A percentile compares a stretch with the other conserved stretches of the same genome.
These are phyloP conservation scores for Paraescarpia echinospica DNA, from an alignment of 1,140 invertebrate species.

Conservation along the genomic window DNA sequence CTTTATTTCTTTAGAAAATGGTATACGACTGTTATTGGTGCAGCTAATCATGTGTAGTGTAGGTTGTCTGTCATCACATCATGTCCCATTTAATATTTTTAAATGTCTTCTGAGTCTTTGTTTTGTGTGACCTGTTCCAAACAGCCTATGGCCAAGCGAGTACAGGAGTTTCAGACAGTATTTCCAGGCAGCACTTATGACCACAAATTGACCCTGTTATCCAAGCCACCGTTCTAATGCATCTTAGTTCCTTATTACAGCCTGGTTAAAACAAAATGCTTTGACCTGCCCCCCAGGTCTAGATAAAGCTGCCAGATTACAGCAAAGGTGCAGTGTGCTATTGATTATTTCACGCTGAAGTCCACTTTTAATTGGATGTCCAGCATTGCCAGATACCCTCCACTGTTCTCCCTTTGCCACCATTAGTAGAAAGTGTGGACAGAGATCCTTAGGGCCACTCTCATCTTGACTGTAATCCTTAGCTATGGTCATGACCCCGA, in stretches of 20 bases:
- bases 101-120: no score
- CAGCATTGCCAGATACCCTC: background rate
- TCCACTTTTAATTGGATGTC: background rate
- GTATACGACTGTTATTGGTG: no score
- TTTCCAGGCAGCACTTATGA: no score
- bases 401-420: background rate
- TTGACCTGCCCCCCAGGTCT: background rate
- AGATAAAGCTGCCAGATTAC: background rate
- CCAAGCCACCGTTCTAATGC: background rate
- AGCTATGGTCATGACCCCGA: background rate
- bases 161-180: no score
- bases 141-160: no score
- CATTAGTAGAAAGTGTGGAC: background rate
- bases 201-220: background rate
- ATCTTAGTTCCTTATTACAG: background rate
- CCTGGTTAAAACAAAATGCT: background rate
- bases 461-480: background rate
- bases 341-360: background rate
- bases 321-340: background rate
- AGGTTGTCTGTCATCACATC: no score
- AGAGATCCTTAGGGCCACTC: background rate
- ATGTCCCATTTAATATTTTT: no score
- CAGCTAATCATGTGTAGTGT: no score
- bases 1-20: no score
- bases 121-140: no score